Base-by-base conservation (phyloP, 2,113 vertebrate genomes). In the Ceratotherium simum region DNA sequence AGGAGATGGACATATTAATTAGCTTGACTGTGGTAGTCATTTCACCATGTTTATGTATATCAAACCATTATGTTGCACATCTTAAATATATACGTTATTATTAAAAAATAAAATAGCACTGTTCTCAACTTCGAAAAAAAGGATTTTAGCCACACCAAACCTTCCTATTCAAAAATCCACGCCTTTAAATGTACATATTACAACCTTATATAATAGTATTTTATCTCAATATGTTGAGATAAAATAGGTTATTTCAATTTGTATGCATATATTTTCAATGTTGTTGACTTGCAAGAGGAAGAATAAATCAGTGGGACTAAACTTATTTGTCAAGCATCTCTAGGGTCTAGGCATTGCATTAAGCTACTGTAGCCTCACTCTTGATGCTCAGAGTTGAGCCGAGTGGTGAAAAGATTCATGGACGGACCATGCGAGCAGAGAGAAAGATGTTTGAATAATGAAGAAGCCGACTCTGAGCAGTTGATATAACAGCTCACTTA, bases 241-340 rank as follows among this genome's bases (percentile, higher is more conserved):
- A n/a, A n/a, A 78, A 25, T 33, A 62, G 12, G 6, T 48, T 54
- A 33, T 58, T 62, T 80, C 51, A 2, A 18, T 7, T 65, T 29
- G 25, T 18, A 2, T 51, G 39, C 8, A 0, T 48, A 21, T 36
- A 18, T 73, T 33, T 9, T 87, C 79, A 56, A 39, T 23, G 46
- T 3, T 36, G 33, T 10, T n/a, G 72, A 76, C n/a, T 81, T 76
- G 5, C 29, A 70, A 60, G 70, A 67, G 31, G 67, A 58, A 84
- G 65, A 51, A 17, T 36, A 58, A 91, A 70, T 18, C 36, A 31
- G 2, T 25, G 13, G 36, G 4, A 18, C 33, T 5, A 23, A 65
- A 10, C 25, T 2, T 31, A 0, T n/a, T 42, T 6, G 1, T 1
- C 1, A 16, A 20, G 17, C 5, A 8, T 13, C 18, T 29, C 27